Evolutionary conservation across 2,888 invertebrate genomes (phyloP).

Genomic region (Caenorhabditis auriculariae): DNA sequence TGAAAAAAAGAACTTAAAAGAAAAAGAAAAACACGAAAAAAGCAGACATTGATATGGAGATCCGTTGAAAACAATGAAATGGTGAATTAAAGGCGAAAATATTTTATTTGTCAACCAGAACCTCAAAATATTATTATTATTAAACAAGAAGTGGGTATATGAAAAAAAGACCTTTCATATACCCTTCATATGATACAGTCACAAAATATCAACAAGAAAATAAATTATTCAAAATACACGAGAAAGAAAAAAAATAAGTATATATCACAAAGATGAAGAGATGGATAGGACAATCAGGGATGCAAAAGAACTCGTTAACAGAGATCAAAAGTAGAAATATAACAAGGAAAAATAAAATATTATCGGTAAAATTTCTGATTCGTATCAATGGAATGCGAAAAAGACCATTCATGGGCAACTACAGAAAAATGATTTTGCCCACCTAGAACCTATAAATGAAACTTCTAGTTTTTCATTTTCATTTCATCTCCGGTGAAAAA

Average conservation of each 20-base stretch:
- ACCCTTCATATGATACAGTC: too few species aligned
- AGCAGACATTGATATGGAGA: neutral
- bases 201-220: too few species aligned
- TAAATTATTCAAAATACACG: neutral
- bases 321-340: neutral
- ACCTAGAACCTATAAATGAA: neutral
- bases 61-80: neutral
- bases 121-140: neutral
- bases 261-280: neutral
- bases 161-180: too few species aligned
- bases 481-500: too few species aligned
- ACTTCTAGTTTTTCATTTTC: neutral
- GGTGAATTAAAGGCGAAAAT: neutral
- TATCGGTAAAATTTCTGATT: too few species aligned
- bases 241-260: neutral
- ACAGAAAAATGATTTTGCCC: too few species aligned
- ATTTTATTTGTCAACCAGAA: neutral
- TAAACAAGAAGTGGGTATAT: neutral
- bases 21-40: neutral
- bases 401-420: too few species aligned
- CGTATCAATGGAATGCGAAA: too few species aligned
- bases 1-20: neutral
- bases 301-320: neutral
- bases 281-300: neutral
- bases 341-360: neutral